Evolutionary conservation across 2,797 vertebrate species (phyloP).

Genomic region (Hydrolagus colliei): DNA sequence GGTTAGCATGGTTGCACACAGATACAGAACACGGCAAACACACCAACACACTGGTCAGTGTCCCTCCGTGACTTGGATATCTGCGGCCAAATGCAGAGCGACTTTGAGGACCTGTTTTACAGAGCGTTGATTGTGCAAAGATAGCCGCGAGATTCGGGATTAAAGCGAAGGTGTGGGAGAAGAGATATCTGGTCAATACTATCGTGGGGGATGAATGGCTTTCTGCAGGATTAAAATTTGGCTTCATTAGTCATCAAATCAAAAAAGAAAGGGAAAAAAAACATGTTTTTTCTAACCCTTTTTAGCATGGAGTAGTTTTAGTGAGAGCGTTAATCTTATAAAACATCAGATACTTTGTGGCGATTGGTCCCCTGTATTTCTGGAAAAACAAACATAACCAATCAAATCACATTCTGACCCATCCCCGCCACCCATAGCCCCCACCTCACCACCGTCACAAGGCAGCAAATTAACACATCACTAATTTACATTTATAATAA

Average conservation of each 20-base stretch:
- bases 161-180: conserved; percentile 19
- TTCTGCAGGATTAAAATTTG: conserved; percentile 19
- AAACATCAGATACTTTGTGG: conserved; percentile 29
- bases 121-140: conserved; percentile 23
- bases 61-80: neutral
- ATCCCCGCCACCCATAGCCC: neutral
- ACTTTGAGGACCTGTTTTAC: conserved; percentile 8
- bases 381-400: conserved; percentile 33
- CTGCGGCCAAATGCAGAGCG: neutral
- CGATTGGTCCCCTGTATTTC: conserved; percentile 32
- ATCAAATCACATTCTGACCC: conserved; percentile 29
- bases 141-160: conserved; percentile 20
- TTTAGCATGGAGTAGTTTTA: conserved; percentile 29
- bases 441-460: neutral
- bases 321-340: conserved; percentile 31
- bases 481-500: neutral
- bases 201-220: neutral
- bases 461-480: neutral
- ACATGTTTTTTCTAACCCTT: conserved; percentile 28
- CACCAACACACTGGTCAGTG: conserved; percentile 16
- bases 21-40: conserved; percentile 20
- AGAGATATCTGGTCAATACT: conserved; percentile 2
- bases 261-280: conserved; percentile 10
- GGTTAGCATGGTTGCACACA: conserved; percentile 19
- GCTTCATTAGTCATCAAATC: conserved; percentile 30